A percentile compares a stretch with the other conserved stretches of the same genome.
Evolutionary conservation across 2,797 vertebrate genomes (phyloP).

Genomic region (Melanotaenia nigrans): DNA sequence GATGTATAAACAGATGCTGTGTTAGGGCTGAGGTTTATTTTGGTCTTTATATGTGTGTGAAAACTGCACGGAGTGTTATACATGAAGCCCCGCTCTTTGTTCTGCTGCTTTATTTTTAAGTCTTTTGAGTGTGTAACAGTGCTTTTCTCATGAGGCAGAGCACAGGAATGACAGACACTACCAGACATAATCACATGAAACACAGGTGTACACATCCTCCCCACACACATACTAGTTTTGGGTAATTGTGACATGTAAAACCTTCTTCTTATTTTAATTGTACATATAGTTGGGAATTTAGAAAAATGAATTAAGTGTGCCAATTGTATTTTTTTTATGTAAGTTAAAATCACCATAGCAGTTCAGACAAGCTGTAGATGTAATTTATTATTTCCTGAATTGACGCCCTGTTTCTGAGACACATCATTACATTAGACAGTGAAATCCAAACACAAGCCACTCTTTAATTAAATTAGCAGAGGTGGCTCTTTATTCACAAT

Average conservation of each 20-base stretch:
- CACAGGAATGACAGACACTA: slow-evolving; percentile 64
- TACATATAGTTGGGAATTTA: slow-evolving; percentile 76
- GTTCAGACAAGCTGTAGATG: slow-evolving; percentile 69
- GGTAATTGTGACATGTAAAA: slow-evolving; percentile 70
- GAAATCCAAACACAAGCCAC: slow-evolving; percentile 16
- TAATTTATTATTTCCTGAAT: slow-evolving; percentile 84
- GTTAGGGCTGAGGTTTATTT: neutral
- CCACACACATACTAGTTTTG: slow-evolving; percentile 54
- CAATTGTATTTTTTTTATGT: slow-evolving; percentile 71
- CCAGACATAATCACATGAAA: slow-evolving; percentile 60
- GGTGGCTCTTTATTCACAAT: slow-evolving; percentile 62
- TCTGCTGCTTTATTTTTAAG: slow-evolving; percentile 74
- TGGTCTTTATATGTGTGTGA: neutral
- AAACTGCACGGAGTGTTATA: slow-evolving; percentile 28
- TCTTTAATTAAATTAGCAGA: slow-evolving; percentile 29
- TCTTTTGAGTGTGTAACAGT: slow-evolving; percentile 54
- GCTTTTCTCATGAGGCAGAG: slow-evolving; percentile 48
- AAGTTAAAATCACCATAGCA: slow-evolving; percentile 64
- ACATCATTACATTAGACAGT: slow-evolving; percentile 32
- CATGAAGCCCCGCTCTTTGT: slow-evolving; percentile 55
- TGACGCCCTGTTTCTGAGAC: slow-evolving; percentile 44
- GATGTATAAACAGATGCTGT: neutral
- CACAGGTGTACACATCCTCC: slow-evolving; percentile 61
- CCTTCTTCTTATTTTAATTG: slow-evolving; percentile 65
- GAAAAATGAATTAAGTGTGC: slow-evolving; percentile 77